Evolutionary conservation across 2,797 vertebrate species (phyloP), one percentile per base, ranked within the genome.

Genomic region (Bryconaethiops microstoma): DNA sequence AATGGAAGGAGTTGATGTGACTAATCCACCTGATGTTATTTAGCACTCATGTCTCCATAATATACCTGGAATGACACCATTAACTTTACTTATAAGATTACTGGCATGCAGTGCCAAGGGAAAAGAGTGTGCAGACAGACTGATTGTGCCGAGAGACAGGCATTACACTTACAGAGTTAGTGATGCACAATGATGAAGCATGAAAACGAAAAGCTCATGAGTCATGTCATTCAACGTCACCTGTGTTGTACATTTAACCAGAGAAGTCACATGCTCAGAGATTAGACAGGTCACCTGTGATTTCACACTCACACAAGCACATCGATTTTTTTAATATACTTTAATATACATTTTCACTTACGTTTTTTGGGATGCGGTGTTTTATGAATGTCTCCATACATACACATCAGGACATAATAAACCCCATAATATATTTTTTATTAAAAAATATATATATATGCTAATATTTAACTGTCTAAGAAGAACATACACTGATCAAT

Each of bases 161-260:
- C n/a, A 45, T 77, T 57, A 59, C 69, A 73, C 65, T 74, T 74
- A 79, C 40, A 74, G 45, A 73, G 35, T 2, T 63, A 71, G 16
- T 23, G 39, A 76, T 57, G 29, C 12, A 39, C 17, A 64, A 21
- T 14, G 12, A 76, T 76, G 74, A 76, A 40, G 83, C 52, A 48
- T 55, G 45, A 55, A 29, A 65, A 29, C 1, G 39, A 52, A 64
- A 54, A 25, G 59, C 82, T 77, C 82, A 67, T 75, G 42, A 86
- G 83, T 84, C 80, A 83, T 19, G 68, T 75, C 83, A 83, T 80
- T 69, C 8, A 42, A 48, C 35, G 40, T 60, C 42, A 12, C 57
- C 48, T 21, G 39, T 78, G 73, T 54, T 42, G 5, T 59, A 64
- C 82, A 68, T 83, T 80, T 81, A 78, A 59, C 52, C 19, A 76